Percentiles rank a stretch among this genome's conserved stretches.
Evolutionary conservation across 2,888 invertebrate genomes (phyloP).

Genomic region (Plutella xylostella): DNA sequence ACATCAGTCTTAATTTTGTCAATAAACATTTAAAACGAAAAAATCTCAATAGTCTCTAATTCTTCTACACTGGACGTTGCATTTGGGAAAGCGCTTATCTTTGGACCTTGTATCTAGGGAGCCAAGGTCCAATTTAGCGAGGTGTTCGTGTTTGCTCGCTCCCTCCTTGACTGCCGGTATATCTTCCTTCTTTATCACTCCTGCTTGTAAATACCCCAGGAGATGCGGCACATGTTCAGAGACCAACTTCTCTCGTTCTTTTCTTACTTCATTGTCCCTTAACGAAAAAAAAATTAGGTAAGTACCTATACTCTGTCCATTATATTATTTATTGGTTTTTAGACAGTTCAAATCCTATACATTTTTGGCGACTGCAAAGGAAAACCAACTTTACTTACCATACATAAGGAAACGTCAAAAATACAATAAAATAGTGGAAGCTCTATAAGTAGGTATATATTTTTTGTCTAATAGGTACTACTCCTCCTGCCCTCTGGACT

Average conservation of each 20-base stretch:
- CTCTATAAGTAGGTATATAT: too few relatives aligned
- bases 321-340: too few relatives aligned
- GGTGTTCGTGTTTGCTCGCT: constrained; percentile 5
- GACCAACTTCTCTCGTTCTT: constrained; percentile 67
- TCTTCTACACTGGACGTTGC: constrained; percentile 38
- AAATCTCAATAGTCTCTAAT: not conserved
- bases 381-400: too few relatives aligned
- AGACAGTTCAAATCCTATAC: too few relatives aligned
- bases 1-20: too few relatives aligned
- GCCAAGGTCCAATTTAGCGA: constrained; percentile 23
- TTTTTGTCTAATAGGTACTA: too few relatives aligned
- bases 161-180: constrained; percentile 30
- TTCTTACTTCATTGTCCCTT: constrained; percentile 45
- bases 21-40: too few relatives aligned
- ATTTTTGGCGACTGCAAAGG: too few relatives aligned
- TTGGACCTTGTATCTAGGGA: constrained; percentile 17
- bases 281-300: not conserved
- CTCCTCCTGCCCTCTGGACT: too few relatives aligned
- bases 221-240: constrained; percentile 66
- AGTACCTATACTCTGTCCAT: too few relatives aligned
- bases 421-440: too few relatives aligned
- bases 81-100: constrained; percentile 30
- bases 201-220: constrained; percentile 69
- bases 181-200: constrained; percentile 55
- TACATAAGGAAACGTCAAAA: too few relatives aligned